Evolutionary conservation across 64 coral and sea anemone genomes (phyloP).

Genomic region (Pachyseris speciosa): DNA sequence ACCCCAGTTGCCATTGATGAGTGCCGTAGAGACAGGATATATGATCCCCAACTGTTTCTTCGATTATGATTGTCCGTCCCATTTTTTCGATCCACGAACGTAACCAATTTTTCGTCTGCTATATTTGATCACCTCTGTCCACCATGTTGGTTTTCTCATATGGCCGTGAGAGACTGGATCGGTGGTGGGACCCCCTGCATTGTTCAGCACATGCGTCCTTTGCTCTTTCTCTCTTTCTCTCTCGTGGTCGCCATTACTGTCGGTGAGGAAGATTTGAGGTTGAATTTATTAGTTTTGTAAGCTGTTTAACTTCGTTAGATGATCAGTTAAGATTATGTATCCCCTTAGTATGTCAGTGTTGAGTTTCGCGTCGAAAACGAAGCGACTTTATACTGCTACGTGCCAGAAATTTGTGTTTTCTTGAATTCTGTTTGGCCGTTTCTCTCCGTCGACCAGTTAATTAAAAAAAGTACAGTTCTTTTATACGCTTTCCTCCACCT

Average conservation of each 20-base stretch:
- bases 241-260: conserved; percentile 62
- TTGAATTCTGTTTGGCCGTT: no score
- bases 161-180: conserved; percentile 8
- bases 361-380: no score
- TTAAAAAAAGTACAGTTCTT: no score
- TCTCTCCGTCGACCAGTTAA: no score
- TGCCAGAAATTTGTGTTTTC: no score
- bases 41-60: conserved; percentile 81
- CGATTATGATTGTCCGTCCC: conserved; percentile 83
- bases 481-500: no score
- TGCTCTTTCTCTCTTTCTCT: conserved; percentile 59
- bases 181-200: conserved; percentile 48
- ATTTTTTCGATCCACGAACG: conserved; percentile 9
- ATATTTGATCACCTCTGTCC: not conserved
- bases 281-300: not conserved
- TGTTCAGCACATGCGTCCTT: conserved; percentile 35
- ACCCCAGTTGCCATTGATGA: conserved; percentile 72
- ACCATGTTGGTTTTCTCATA: conserved; percentile 47
- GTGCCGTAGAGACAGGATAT: conserved; percentile 80
- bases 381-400: no score
- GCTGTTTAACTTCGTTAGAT: not conserved
- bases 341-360: not conserved
- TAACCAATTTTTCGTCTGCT: not conserved
- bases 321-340: not conserved
- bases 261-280: not conserved